A percentile compares a stretch with the other conserved stretches of the same genome.
phyloP scores from a whole-genome alignment of 2,888 invertebrate species.

The Mongoloraphidia duomilia region DNA sequence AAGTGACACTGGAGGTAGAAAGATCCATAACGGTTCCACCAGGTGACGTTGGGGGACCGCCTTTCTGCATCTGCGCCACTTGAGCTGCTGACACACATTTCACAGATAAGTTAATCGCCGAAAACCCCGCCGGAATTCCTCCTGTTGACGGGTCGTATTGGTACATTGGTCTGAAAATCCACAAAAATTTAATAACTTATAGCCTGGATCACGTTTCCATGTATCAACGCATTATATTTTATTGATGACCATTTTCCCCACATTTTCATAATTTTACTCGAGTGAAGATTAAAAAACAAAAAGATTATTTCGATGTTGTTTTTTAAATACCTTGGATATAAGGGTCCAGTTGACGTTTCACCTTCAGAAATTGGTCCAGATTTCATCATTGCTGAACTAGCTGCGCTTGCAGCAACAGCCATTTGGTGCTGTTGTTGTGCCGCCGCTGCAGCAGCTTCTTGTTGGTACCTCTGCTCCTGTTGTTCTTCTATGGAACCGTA shows the following conservation, averaged over 20 bases:
- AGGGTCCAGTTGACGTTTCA: conserved; percentile 52
- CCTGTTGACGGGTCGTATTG: conserved; percentile 63
- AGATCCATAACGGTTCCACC: conserved; percentile 74
- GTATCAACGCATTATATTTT: too few species aligned
- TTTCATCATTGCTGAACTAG: conserved; percentile 48
- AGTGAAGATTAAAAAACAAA: too few species aligned
- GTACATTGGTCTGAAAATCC: conserved; percentile 55
- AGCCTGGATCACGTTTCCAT: too few species aligned
- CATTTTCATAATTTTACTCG: too few species aligned
- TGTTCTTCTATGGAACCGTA: conserved; percentile 42
- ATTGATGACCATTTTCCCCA: too few species aligned
- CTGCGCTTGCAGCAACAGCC: conserved; percentile 35
- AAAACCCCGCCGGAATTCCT: conserved; percentile 59
- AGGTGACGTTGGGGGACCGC: conserved; percentile 53
- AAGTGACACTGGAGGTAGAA: conserved; percentile 72
- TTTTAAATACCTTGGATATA: conserved; percentile 52
- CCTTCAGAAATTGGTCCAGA: conserved; percentile 48
- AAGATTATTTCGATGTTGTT: background rate
- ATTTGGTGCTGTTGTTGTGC: conserved; percentile 34
- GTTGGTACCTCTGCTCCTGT: conserved; percentile 44
- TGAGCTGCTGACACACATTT: conserved; percentile 67
- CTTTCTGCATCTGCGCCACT: conserved; percentile 40
- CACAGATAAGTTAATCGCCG: conserved; percentile 70
- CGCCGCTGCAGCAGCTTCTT: conserved; percentile 33
- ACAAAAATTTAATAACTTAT: too few species aligned